A percentile compares a stretch with the other conserved stretches of the same genome.
phyloP scores from a whole-genome alignment of 2,113 vertebrate genomes.

The Channa maculata region DNA sequence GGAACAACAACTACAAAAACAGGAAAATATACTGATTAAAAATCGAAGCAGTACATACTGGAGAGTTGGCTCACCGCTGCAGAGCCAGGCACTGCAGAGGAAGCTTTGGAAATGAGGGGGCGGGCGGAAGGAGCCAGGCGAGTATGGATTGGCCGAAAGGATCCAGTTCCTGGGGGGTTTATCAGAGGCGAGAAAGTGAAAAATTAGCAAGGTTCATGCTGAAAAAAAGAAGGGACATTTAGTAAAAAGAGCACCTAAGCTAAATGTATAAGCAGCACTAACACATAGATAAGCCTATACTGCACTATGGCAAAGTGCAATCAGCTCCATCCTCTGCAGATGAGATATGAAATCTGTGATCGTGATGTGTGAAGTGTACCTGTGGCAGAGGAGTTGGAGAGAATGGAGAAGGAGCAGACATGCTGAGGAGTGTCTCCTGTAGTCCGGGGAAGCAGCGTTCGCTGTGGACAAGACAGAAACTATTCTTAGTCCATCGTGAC shows the following conservation, averaged over 20 bases:
- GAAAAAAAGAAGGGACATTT: background rate
- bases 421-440: constrained; percentile 94
- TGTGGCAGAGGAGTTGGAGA: constrained; percentile 94
- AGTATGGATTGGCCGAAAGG: constrained; percentile 94
- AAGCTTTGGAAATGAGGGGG: constrained; percentile 87
- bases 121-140: constrained; percentile 89
- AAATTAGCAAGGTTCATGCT: constrained; percentile 19
- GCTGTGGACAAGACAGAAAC: constrained; percentile 74
- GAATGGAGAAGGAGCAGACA: constrained; percentile 96
- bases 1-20: background rate
- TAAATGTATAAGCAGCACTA: background rate
- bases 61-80: constrained; percentile 83
- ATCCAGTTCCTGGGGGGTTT: constrained; percentile 87
- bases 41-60: constrained; percentile 79
- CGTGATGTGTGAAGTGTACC: constrained; percentile 77
- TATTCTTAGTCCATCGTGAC: background rate
- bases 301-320: background rate
- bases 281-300: background rate
- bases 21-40: background rate
- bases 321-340: background rate
- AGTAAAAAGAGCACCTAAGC: background rate
- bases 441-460: constrained; percentile 93
- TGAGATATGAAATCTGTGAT: background rate
- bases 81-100: constrained; percentile 77
- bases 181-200: constrained; percentile 55